These are phyloP conservation scores for Umimayanthus chanpuru DNA, from an alignment of 92 coral and sea anemone species.

Conservation along the genomic window DNA sequence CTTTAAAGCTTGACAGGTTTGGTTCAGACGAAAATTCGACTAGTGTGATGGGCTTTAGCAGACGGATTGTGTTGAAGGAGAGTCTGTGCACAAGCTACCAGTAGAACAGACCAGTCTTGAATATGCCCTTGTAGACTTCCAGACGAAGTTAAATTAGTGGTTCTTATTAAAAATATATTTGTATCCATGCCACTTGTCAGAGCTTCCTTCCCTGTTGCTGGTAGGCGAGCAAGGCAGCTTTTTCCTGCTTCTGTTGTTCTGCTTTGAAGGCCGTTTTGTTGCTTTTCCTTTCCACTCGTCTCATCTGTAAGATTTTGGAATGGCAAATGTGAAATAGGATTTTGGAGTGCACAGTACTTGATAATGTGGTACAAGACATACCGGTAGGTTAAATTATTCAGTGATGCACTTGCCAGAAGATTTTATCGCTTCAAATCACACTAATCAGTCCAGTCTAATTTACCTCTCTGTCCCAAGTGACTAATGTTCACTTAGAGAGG, in stretches of 20 bases:
- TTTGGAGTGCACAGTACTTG: neutral
- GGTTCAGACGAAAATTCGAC: too few relatives aligned
- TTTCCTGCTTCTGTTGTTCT: conserved; percentile 87
- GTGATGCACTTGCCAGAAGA: too few relatives aligned
- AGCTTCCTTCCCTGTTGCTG: conserved; percentile 82
- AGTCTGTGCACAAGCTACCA: neutral
- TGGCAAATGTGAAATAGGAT: neutral
- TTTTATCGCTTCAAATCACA: too few relatives aligned
- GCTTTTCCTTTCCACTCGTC: conserved; percentile 92
- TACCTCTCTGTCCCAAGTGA: too few relatives aligned
- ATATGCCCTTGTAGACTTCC: neutral
- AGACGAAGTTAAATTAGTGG: neutral
- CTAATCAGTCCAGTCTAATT: too few relatives aligned
- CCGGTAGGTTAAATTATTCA: too few relatives aligned
- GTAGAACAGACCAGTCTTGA: neutral
- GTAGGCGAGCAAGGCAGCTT: conserved; percentile 60
- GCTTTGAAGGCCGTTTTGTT: conserved; percentile 88
- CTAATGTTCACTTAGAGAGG: too few relatives aligned
- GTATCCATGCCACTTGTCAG: neutral
- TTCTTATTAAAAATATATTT: neutral
- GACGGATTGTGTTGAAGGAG: too few relatives aligned
- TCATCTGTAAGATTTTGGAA: conserved; percentile 51
- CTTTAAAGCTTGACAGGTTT: too few relatives aligned
- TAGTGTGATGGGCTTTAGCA: too few relatives aligned
- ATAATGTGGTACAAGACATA: too few relatives aligned